A percentile compares a stretch with the other conserved stretches of the same genome.
Evolutionary conservation across 2,888 invertebrate genomes (phyloP).

Genomic region (Dynastes tityus): DNA sequence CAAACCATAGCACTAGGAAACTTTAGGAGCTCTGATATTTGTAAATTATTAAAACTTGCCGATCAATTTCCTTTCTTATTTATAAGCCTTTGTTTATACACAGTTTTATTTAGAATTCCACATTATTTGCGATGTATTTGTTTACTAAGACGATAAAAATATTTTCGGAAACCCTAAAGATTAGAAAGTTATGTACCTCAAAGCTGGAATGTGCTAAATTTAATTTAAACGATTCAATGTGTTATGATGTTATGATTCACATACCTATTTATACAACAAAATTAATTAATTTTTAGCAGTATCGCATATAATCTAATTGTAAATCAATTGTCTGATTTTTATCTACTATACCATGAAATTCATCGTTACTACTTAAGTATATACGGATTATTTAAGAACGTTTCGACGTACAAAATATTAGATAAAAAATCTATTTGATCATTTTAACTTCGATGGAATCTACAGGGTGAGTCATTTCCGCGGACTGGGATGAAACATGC

Average conservation of each 20-base stretch:
- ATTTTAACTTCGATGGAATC: no score
- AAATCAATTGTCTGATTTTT: background rate
- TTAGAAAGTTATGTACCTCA: background rate
- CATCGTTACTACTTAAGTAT: no score
- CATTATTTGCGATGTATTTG: background rate
- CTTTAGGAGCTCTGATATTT: background rate
- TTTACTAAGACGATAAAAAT: constrained; percentile 4
- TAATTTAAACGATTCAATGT: constrained; percentile 22
- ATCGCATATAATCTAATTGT: background rate
- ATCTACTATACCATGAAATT: background rate
- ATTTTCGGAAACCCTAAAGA: background rate
- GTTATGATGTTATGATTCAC: constrained; percentile 10
- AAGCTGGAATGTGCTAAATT: background rate
- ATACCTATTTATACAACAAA: background rate
- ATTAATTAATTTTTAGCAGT: background rate
- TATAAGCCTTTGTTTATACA: background rate
- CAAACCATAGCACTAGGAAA: no score
- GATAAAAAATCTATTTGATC: no score
- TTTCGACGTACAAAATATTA: no score
- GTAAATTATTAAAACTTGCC: background rate
- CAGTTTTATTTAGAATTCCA: background rate
- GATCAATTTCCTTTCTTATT: background rate
- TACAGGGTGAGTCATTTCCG: no score
- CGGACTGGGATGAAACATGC: no score
- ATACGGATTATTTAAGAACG: no score